A percentile compares a stretch with the other conserved stretches of the same genome.
phyloP scores from a whole-genome alignment of 2,888 invertebrate genomes.

The Congeria kusceri region DNA sequence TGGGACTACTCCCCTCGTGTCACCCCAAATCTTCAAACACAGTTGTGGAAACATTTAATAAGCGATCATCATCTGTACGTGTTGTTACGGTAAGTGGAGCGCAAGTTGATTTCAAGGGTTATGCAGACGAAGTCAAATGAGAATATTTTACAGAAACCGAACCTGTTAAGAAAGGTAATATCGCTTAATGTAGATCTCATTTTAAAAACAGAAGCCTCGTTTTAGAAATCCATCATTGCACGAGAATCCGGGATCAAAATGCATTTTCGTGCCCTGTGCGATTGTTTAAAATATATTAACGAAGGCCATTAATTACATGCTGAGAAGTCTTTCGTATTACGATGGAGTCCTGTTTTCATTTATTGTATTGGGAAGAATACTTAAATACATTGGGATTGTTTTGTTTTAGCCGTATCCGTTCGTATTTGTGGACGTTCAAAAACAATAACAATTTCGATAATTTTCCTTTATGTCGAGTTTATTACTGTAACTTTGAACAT shows the following conservation, averaged over 20 bases:
- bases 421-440: too few relatives aligned
- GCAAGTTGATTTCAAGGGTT: neutral
- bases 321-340: too few relatives aligned
- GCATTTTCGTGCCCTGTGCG: neutral
- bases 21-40: too few relatives aligned
- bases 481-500: too few relatives aligned
- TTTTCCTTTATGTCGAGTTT: too few relatives aligned
- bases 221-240: neutral
- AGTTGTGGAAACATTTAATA: constrained; percentile 7
- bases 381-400: too few relatives aligned
- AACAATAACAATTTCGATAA: too few relatives aligned
- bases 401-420: too few relatives aligned
- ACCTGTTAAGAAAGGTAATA: neutral
- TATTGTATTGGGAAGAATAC: too few relatives aligned
- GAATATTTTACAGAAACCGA: neutral
- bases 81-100: constrained; percentile 25
- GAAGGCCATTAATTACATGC: constrained; percentile 3
- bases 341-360: too few relatives aligned
- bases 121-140: neutral
- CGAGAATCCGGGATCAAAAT: neutral
- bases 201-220: neutral
- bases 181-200: too few relatives aligned
- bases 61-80: constrained; percentile 15
- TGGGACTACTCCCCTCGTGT: too few relatives aligned
- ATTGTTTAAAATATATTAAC: constrained; percentile 1